phyloP scores from a whole-genome alignment of 2,888 invertebrate species.

The Lasioglossum villosulum region DNA sequence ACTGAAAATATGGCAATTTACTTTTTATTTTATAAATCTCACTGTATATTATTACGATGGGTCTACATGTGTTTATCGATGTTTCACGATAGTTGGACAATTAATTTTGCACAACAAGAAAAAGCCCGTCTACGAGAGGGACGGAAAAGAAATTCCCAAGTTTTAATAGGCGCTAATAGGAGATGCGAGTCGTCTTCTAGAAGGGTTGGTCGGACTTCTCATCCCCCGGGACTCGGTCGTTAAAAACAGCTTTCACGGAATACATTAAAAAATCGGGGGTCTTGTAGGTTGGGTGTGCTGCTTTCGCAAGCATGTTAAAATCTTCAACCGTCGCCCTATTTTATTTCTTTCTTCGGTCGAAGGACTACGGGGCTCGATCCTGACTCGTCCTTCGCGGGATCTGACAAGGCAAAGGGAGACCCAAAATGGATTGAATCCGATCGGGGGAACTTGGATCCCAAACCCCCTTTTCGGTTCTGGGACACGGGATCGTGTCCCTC shows the following conservation, averaged over 20 bases:
- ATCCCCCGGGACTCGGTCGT: constrained; percentile 50
- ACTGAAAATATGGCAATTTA: not conserved
- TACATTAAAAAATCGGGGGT: constrained; percentile 55
- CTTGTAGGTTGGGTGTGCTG: constrained; percentile 49
- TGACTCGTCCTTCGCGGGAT: constrained; percentile 59
- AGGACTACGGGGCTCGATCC: constrained; percentile 57
- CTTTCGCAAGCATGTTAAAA: constrained; percentile 64
- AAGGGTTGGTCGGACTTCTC: constrained; percentile 22
- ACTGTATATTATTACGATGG: no score
- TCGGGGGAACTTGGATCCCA: constrained; percentile 19
- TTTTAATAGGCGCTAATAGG: not conserved
- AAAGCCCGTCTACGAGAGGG: not conserved
- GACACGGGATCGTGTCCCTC: constrained; percentile 36
- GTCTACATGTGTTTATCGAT: not conserved
- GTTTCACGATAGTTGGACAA: not conserved
- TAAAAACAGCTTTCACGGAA: constrained; percentile 68
- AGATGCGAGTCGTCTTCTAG: not conserved
- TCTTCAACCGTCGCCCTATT: constrained; percentile 76
- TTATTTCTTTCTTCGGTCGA: constrained; percentile 65
- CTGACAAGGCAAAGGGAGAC: constrained; percentile 45
- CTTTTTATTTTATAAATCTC: not conserved
- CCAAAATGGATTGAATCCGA: constrained; percentile 59
- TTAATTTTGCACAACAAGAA: not conserved
- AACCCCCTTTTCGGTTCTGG: constrained; percentile 26
- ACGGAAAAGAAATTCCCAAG: not conserved